A percentile compares a stretch with the other conserved stretches of the same genome.
These are phyloP conservation scores for Hydropotes inermis DNA, from an alignment of 2,113 vertebrate species.

Conservation along the genomic window DNA sequence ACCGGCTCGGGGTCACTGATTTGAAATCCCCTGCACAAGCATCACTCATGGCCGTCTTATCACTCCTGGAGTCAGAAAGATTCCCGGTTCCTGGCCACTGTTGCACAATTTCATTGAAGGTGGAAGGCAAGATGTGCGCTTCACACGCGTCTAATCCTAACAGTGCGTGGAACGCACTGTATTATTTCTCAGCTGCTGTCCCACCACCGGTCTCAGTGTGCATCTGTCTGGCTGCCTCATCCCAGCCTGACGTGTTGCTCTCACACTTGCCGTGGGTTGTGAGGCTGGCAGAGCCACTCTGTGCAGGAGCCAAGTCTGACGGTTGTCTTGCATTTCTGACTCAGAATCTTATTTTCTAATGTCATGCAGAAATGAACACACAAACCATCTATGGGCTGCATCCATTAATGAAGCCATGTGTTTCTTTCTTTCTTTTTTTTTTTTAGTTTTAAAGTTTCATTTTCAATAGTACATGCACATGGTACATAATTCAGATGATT, in stretches of 20 bases:
- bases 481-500: background rate
- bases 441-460: background rate
- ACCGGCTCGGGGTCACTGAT: background rate
- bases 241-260: accelerated
- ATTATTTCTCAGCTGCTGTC: background rate
- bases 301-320: background rate
- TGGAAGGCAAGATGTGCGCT: accelerated
- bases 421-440: background rate
- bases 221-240: background rate
- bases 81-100: background rate
- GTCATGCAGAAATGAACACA: background rate
- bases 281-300: background rate
- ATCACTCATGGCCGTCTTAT: background rate
- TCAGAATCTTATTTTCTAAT: background rate
- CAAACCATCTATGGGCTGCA: accelerated
- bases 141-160: accelerated
- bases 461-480: background rate
- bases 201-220: accelerated
- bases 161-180: accelerated
- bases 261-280: too few species aligned
- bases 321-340: background rate
- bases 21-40: background rate
- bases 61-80: background rate
- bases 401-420: accelerated
- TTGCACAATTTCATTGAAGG: background rate